Conservation (phyloP, 92 coral and sea anemone genomes). For the Muricea muricata region DNA sequence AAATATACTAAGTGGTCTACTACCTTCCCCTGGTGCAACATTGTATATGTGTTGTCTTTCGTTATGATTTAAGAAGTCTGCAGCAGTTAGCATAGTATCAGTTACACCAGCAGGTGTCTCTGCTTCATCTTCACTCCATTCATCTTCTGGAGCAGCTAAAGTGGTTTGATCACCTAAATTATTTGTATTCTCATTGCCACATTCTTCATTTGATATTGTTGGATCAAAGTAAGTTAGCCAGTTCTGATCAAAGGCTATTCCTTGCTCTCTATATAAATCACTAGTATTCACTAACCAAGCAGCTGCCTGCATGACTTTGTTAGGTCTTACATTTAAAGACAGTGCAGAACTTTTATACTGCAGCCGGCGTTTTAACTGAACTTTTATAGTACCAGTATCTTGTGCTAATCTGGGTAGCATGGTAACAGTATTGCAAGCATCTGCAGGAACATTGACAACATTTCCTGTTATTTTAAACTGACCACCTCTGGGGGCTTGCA, state of each 20-base stretch:
- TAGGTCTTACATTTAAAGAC: conserved; percentile 57
- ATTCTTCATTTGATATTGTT: background rate
- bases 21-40: conserved; percentile 69
- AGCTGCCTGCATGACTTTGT: conserved; percentile 50
- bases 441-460: conserved; percentile 57
- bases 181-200: conserved; percentile 10
- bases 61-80: conserved; percentile 60
- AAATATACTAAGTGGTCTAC: conserved; percentile 37
- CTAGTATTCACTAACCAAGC: conserved; percentile 51
- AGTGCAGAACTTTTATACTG: conserved; percentile 58
- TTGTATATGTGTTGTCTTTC: conserved; percentile 27
- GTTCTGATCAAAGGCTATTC: conserved; percentile 37
- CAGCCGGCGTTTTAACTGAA: conserved; percentile 49
- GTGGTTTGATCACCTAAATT: background rate
- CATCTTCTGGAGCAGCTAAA: background rate
- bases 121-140: conserved; percentile 34
- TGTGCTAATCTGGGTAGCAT: conserved; percentile 47
- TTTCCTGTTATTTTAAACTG: conserved; percentile 50
- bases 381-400: conserved; percentile 58
- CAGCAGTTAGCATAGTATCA: background rate
- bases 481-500: conserved; percentile 64
- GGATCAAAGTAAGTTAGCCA: conserved; percentile 17
- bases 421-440: conserved; percentile 43
- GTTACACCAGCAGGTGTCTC: conserved; percentile 11
- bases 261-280: conserved; percentile 47